A percentile compares a stretch with the other conserved stretches of the same genome.
Conservation (phyloP, 2,888 invertebrate species). For the Nebria salina region DNA sequence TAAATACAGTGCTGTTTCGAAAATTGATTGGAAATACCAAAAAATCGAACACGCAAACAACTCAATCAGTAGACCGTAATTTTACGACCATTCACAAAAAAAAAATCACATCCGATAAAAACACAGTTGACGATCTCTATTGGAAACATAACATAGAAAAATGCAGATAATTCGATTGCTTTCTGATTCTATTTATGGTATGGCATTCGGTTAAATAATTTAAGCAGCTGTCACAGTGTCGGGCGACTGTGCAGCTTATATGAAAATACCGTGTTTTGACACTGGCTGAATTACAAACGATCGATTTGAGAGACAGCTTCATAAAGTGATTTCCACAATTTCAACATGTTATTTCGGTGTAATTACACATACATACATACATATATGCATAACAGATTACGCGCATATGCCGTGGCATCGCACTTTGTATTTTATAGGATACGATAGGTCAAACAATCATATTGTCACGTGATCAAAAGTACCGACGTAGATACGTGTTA, state of each 20-base stretch:
- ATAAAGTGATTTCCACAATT: not conserved
- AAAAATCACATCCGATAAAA: not conserved
- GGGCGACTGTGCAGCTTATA: not conserved
- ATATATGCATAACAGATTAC: not conserved
- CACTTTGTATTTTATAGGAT: not conserved
- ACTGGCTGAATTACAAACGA: not conserved
- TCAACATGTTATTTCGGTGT: not conserved
- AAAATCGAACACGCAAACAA: not conserved
- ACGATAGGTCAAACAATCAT: not conserved
- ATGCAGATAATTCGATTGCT: not conserved
- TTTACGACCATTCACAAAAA: not conserved
- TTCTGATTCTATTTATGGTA: constrained; percentile 1
- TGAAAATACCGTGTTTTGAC: not conserved
- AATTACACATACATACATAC: not conserved
- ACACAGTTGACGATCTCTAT: not conserved
- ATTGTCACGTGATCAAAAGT: not conserved
- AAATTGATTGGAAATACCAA: too few relatives aligned
- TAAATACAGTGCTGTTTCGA: too few relatives aligned
- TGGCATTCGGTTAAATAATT: not conserved
- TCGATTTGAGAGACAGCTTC: not conserved
- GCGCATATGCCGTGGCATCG: not conserved
- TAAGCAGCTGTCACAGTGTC: not conserved
- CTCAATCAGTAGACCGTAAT: not conserved
- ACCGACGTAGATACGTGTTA: not conserved
- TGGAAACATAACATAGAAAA: not conserved